phyloP scores from a whole-genome alignment of 30 jellyfish, hydroid and myxozoan species.

The Rhopilema esculentum region DNA sequence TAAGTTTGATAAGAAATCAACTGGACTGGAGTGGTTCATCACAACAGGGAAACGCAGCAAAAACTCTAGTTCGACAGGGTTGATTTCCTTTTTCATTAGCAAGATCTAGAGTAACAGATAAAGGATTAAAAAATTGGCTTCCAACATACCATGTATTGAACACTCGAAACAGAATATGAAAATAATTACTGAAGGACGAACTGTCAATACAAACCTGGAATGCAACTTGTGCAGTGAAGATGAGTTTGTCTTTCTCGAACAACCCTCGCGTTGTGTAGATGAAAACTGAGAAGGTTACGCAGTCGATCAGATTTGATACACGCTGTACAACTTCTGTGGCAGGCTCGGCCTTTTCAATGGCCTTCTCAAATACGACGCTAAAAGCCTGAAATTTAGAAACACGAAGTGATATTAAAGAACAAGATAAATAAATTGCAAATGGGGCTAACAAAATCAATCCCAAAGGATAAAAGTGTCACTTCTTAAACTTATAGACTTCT shows the following conservation, averaged over 20 bases:
- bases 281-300: constrained; percentile 95
- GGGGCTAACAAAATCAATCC: too few relatives aligned
- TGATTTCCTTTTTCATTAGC: constrained; percentile 97
- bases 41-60: constrained; percentile 96
- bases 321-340: constrained; percentile 94
- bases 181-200: too few relatives aligned
- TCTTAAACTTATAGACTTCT: too few relatives aligned
- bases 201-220: constrained; percentile 79
- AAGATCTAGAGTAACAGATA: constrained; percentile 60
- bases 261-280: constrained; percentile 97
- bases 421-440: not conserved
- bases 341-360: constrained; percentile 94
- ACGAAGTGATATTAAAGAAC: not conserved
- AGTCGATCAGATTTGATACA: constrained; percentile 88
- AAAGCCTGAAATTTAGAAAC: constrained; percentile 80
- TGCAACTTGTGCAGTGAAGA: constrained; percentile 99
- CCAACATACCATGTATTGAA: constrained; percentile 23
- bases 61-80: constrained; percentile 91
- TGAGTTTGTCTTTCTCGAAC: constrained; percentile 96
- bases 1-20: constrained; percentile 90
- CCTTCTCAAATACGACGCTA: constrained; percentile 99
- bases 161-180: not conserved
- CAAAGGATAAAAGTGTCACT: too few relatives aligned
- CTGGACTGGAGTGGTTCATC: constrained; percentile 94
- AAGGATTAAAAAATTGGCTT: not conserved